Percentiles rank a stretch among this genome's conserved stretches.
Conservation (phyloP, 2,113 vertebrate species). For the Notechis scutatus region DNA sequence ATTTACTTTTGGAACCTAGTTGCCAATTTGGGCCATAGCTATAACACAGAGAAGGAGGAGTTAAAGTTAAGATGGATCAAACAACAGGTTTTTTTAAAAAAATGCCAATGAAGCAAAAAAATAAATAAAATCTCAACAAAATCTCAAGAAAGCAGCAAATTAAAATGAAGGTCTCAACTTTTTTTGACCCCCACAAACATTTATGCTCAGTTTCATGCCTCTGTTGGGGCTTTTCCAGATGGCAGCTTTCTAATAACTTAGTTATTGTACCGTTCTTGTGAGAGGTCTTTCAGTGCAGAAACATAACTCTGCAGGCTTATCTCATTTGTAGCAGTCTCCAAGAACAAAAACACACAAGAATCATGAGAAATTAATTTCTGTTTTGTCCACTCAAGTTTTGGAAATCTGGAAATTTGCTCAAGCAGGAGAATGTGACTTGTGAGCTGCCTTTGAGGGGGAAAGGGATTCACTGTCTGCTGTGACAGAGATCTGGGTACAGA, state of each 20-base stretch:
- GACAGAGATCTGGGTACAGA: background rate
- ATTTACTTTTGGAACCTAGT: slow-evolving; percentile 5
- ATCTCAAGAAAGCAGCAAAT: slow-evolving; percentile 2
- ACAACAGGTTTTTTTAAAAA: no score
- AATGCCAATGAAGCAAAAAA: no score
- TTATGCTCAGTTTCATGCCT: background rate
- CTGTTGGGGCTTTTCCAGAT: background rate
- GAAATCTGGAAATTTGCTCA: background rate
- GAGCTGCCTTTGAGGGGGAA: background rate
- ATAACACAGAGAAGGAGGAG: background rate
- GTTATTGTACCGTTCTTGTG: background rate
- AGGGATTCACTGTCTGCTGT: background rate
- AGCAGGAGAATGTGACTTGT: background rate
- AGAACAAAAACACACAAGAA: background rate
- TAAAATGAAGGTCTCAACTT: background rate
- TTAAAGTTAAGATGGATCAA: no score
- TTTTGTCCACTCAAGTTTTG: background rate
- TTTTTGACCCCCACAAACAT: slow-evolving; percentile 15
- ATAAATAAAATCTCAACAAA: no score
- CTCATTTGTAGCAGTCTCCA: background rate
- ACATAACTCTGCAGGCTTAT: background rate
- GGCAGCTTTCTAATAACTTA: background rate
- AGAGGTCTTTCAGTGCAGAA: background rate
- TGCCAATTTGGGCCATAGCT: slow-evolving; percentile 11
- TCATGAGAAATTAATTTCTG: background rate